Evolutionary conservation across 2,888 invertebrate genomes (phyloP).

Genomic region (Hydriomena furcata): DNA sequence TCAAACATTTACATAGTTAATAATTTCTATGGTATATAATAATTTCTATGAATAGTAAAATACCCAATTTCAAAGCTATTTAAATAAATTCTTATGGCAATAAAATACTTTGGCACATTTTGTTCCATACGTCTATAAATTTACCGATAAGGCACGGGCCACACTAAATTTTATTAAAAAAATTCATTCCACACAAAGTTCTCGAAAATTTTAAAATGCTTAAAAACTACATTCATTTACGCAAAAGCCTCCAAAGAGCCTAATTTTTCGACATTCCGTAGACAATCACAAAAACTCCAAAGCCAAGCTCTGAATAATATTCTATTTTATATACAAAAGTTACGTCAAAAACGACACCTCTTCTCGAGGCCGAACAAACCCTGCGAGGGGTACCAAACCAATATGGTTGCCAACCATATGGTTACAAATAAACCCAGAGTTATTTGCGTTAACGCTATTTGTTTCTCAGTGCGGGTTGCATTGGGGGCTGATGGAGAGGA

Average conservation of each 20-base stretch:
- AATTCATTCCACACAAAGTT: slow-evolving; percentile 30
- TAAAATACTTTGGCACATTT: slow-evolving; percentile 57
- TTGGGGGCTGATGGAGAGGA: slow-evolving; percentile 74
- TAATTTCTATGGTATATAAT: slow-evolving; percentile 21
- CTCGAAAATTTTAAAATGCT: slow-evolving; percentile 24
- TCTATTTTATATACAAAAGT: slow-evolving; percentile 46
- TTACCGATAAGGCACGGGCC: slow-evolving; percentile 69
- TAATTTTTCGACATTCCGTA: slow-evolving; percentile 16
- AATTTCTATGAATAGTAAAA: slow-evolving; percentile 26
- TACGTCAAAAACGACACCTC: slow-evolving; percentile 54
- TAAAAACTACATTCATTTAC: slow-evolving; percentile 19
- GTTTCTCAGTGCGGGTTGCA: slow-evolving; percentile 64
- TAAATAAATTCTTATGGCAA: too few relatives aligned
- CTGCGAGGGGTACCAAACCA: slow-evolving; percentile 43
- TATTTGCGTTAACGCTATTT: slow-evolving; percentile 50
- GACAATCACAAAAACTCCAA: slow-evolving; percentile 27
- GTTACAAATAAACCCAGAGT: slow-evolving; percentile 55
- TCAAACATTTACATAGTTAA: slow-evolving; percentile 34
- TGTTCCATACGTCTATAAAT: slow-evolving; percentile 32
- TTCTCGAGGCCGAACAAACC: slow-evolving; percentile 43
- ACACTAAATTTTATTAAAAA: slow-evolving; percentile 36
- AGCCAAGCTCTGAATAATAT: slow-evolving; percentile 32
- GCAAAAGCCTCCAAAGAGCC: slow-evolving; percentile 9
- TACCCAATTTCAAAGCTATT: slow-evolving; percentile 35
- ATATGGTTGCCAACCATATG: slow-evolving; percentile 58